Conservation (phyloP, 2,113 vertebrate species). For the Pteropus alecto region DNA sequence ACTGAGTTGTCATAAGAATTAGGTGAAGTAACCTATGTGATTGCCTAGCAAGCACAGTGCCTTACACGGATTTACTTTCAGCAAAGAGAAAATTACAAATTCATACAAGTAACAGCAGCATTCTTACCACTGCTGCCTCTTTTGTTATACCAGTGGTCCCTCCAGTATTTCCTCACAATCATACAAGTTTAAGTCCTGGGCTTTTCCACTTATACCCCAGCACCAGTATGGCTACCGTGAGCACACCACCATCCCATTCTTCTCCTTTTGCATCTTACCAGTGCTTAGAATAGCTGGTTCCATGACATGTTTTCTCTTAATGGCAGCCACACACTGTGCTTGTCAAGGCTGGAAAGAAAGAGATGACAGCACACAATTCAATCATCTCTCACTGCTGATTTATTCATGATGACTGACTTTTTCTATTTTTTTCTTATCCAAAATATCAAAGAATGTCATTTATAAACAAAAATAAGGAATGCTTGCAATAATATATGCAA, state of each 20-base stretch:
- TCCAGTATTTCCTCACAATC: background rate
- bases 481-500: conserved; percentile 34
- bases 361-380: conserved; percentile 63
- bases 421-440: conserved; percentile 46
- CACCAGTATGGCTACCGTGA: background rate
- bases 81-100: background rate
- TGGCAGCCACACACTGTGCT: conserved; percentile 63
- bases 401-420: conserved; percentile 48
- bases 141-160: background rate
- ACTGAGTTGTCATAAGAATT: background rate
- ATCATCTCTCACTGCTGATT: conserved; percentile 49
- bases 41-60: background rate
- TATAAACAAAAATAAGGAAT: conserved; percentile 65
- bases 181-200: background rate
- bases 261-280: background rate
- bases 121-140: background rate
- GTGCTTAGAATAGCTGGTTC: conserved; percentile 33
- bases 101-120: background rate
- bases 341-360: conserved; percentile 47
- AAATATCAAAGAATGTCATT: conserved; percentile 69
- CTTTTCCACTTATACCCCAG: background rate
- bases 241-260: background rate
- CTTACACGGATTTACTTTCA: background rate
- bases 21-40: background rate
- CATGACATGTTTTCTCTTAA: conserved; percentile 11